Evolutionary conservation across 2,888 invertebrate species (phyloP).

Genomic region (Pammene fasciana): DNA sequence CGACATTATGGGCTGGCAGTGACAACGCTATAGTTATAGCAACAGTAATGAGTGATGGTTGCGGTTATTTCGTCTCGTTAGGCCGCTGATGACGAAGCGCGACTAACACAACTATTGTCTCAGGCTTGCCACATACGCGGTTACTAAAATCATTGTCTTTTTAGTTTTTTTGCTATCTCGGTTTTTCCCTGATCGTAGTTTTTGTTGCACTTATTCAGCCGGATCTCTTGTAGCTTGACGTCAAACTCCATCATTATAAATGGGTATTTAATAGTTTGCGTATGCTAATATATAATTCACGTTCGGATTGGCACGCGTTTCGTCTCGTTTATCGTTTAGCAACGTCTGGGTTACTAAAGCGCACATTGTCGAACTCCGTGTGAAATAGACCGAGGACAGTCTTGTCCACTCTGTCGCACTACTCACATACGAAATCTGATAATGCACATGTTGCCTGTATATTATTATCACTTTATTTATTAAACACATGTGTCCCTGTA

Average conservation of each 20-base stretch:
- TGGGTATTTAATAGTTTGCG: constrained; percentile 43
- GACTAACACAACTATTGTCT: constrained; percentile 63
- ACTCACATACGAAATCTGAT: constrained; percentile 45
- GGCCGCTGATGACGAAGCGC: constrained; percentile 48
- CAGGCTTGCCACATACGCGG: constrained; percentile 42
- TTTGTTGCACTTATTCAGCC: constrained; percentile 33
- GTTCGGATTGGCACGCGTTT: constrained; percentile 39
- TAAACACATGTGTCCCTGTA: neutral
- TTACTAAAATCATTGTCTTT: constrained; percentile 36
- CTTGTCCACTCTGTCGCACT: constrained; percentile 41
- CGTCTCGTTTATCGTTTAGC: constrained; percentile 47
- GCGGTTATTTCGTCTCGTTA: constrained; percentile 42
- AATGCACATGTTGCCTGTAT: constrained; percentile 23
- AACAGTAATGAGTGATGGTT: constrained; percentile 39
- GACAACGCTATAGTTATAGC: constrained; percentile 33
- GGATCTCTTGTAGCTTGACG: constrained; percentile 34
- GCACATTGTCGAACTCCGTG: constrained; percentile 46
- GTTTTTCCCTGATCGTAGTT: constrained; percentile 35
- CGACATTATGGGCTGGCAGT: constrained; percentile 36
- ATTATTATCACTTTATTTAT: constrained; percentile 1
- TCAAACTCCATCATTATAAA: constrained; percentile 26
- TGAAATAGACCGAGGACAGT: constrained; percentile 55
- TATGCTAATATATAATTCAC: constrained; percentile 46
- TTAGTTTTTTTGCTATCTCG: constrained; percentile 23
- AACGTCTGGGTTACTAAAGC: constrained; percentile 44